phyloP scores from a whole-genome alignment of 1,140 invertebrate genomes.

The Drosophila erecta region DNA sequence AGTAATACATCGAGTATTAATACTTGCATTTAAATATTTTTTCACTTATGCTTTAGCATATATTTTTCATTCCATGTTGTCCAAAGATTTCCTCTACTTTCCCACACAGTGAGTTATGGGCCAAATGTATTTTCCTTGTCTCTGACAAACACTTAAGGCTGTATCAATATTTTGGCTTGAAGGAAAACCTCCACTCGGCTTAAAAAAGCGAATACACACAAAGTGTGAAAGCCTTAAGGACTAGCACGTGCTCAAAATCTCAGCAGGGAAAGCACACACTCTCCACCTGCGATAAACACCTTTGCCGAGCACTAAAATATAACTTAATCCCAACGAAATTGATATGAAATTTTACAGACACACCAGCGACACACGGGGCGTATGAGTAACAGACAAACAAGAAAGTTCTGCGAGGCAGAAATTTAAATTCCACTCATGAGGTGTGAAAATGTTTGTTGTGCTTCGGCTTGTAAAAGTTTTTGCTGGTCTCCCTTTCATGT shows the following conservation, averaged over 20 bases:
- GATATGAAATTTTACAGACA: constrained; percentile 73
- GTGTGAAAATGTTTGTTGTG: constrained; percentile 66
- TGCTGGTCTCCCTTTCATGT: constrained; percentile 42
- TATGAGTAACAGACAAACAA: constrained; percentile 43
- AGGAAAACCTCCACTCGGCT: constrained; percentile 38
- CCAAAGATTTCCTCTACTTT: neutral
- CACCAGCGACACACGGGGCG: constrained; percentile 47
- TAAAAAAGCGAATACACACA: constrained; percentile 49
- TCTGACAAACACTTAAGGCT: constrained; percentile 45
- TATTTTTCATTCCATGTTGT: neutral
- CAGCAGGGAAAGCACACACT: constrained; percentile 50
- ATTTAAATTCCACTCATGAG: constrained; percentile 78
- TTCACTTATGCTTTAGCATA: no score
- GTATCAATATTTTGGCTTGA: constrained; percentile 64
- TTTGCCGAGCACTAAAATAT: constrained; percentile 77
- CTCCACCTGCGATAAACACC: constrained; percentile 65
- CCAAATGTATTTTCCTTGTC: constrained; percentile 22
- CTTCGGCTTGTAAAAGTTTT: constrained; percentile 50
- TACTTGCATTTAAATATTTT: no score
- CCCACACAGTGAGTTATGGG: neutral
- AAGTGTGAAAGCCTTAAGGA: constrained; percentile 67
- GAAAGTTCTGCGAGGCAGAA: constrained; percentile 27
- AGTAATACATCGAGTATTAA: no score
- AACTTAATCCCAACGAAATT: constrained; percentile 78
- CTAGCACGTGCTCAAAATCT: constrained; percentile 76